phyloP scores from a whole-genome alignment of 2,888 invertebrate species.

The Ernsta delagoae region DNA sequence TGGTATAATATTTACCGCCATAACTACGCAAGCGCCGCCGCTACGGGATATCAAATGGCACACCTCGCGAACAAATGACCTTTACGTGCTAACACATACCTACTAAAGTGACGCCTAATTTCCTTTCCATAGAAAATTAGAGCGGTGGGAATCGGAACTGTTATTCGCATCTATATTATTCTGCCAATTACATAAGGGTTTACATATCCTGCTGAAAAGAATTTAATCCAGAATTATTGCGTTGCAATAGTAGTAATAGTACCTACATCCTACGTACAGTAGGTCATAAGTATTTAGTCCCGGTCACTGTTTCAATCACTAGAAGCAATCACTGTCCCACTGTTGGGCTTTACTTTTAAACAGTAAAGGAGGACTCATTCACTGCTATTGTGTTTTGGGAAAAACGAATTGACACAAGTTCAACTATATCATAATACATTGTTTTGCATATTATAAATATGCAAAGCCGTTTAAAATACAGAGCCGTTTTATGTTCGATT shows the following conservation, averaged over 20 bases:
- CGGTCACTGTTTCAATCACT: too few species aligned
- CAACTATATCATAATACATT: too few species aligned
- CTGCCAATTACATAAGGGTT: conserved; percentile 13
- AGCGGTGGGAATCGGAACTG: conserved; percentile 25
- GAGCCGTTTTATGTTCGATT: too few species aligned
- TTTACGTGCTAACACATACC: conserved; percentile 35
- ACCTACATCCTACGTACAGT: too few species aligned
- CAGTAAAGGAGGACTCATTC: too few species aligned
- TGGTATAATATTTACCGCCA: conserved; percentile 12
- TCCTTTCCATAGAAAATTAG: conserved; percentile 32
- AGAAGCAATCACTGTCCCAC: too few species aligned
- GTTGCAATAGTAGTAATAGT: not conserved
- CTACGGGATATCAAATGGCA: conserved; percentile 7
- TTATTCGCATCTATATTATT: conserved; percentile 20
- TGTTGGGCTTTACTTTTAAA: too few species aligned
- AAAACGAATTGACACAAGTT: too few species aligned
- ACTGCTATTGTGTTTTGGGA: too few species aligned
- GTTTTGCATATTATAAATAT: too few species aligned
- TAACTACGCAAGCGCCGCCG: conserved; percentile 15
- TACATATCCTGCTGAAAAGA: conserved; percentile 8
- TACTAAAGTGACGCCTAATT: conserved; percentile 33
- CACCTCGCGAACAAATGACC: conserved; percentile 28
- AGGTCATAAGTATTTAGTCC: too few species aligned
- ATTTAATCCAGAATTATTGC: not conserved
- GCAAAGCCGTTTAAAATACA: too few species aligned